Base-by-base conservation (phyloP, 1,140 invertebrate genomes). In the Belonocnema kinseyi region DNA sequence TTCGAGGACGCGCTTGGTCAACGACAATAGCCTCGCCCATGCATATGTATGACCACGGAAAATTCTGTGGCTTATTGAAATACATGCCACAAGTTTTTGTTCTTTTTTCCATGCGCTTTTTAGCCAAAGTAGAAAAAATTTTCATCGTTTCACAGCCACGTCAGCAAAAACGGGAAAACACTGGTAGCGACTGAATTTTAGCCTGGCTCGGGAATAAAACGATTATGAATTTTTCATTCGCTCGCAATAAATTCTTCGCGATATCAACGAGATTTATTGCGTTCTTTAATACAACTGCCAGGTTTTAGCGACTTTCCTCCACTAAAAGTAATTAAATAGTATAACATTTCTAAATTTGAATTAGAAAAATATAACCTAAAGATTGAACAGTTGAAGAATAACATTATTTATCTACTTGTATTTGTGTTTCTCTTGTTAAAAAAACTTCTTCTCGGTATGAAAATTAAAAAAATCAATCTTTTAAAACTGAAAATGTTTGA, bases 31-130 rank as follows among this genome's bases (percentile, higher is more conserved):
- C 52, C 73, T 74, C 53, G 40, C 14, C 3, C 52, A 50, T 66
- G 66, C 50, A 56, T 66, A 72, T 66, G 72, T 56, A 77, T 56
- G 78, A 52, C 58, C 75, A 75, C 72, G 61, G 72, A 74, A 46
- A 46, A 46, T 46, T 46, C 40, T 46, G 40, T 46, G 40, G 7
- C 40, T 46, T 46, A 46, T 46, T 46, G 40, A 46, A 46, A 46
- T 46, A 46, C 40, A 46, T 46, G 40, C 40, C 40, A 46, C 40
- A 46, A 46, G 40, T 46, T 46, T 46, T 46, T 46, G 40, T 46
- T 46, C 10, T 46, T 11, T 46, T 46, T 46, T 46, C 10, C 40
- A 8, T 46, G 40, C 1, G 40, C 40, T 46, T 46, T 46, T 46
- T 46, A 46, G 40, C 10, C 40, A 46, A 46, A 46, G 8, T 46